Evolutionary conservation across 2,797 vertebrate genomes (phyloP).

Genomic region (Meda fulgida): DNA sequence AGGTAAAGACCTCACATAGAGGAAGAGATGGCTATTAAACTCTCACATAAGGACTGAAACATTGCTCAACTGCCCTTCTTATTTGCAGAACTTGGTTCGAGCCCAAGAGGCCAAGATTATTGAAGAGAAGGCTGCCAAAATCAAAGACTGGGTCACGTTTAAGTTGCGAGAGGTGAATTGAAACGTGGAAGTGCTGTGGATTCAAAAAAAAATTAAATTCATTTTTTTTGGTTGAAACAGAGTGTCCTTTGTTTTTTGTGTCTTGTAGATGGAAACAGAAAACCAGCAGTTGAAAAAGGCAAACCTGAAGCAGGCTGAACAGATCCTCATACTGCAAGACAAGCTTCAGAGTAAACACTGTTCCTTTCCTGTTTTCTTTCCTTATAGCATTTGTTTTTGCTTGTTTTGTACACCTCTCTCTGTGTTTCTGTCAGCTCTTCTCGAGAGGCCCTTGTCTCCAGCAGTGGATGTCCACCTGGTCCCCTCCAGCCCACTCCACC

Average conservation of each 20-base stretch:
- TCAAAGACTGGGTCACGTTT: conserved; percentile 95
- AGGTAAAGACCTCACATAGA: conserved; percentile 76
- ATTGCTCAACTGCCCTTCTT: conserved; percentile 56
- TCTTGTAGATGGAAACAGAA: conserved; percentile 88
- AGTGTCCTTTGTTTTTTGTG: background rate
- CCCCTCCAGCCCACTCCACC: conserved; percentile 73
- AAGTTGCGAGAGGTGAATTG: conserved; percentile 89
- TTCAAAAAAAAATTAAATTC: too few species aligned
- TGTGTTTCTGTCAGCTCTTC: conserved; percentile 66
- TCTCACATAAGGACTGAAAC: conserved; percentile 20
- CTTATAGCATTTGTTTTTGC: background rate
- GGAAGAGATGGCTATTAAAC: background rate
- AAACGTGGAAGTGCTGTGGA: background rate
- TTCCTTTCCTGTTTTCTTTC: conserved; percentile 11
- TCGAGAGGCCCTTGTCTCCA: conserved; percentile 74
- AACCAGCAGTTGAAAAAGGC: conserved; percentile 88
- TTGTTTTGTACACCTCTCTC: background rate
- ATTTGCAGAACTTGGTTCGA: conserved; percentile 85
- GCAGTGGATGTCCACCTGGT: conserved; percentile 74
- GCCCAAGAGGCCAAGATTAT: conserved; percentile 91
- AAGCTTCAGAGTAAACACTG: conserved; percentile 83
- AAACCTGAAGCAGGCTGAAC: conserved; percentile 85
- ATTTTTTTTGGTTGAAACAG: background rate
- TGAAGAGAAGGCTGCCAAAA: conserved; percentile 95
- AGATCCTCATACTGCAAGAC: conserved; percentile 85